Base-by-base conservation (phyloP, 1,140 invertebrate species). In the Acromyrmex charruanus region DNA sequence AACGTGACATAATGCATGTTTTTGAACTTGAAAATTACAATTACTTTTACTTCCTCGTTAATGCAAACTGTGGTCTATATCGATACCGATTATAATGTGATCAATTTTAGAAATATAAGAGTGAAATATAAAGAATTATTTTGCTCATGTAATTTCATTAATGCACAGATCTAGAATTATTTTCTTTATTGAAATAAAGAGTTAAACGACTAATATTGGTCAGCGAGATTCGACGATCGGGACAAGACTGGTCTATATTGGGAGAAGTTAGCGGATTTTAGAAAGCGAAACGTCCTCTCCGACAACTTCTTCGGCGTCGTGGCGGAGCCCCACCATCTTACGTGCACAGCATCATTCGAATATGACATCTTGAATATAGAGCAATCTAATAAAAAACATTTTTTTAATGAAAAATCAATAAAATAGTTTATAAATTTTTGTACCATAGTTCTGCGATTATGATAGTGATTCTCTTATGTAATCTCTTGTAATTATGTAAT, bases 191-290 rank as follows among this genome's bases (percentile, higher is more conserved):
- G 9, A 55, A 1, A 28, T 58, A 59, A 39, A 35, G 4, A 2
- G 12, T 21, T 21, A 21, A 21, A 21, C 21, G 5, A 39, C 35
- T 69, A 69, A 69, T 28, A 74, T 61, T 63, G 88, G 68, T 65
- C 59, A 68, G 66, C 12, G 49, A 88, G 75, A 86, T 65, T 51
- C 81, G 88, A 87, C 89, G 92, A 91, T 35, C 77, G 86, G 75
- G 85, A 88, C 74, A 87, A 89, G 77, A 94, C 93, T 93, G 90
- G 58, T 55, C 16, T 25, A 75, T 75, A 65, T 35, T 51, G 25
- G 7, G 63, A 88, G 84, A 74, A 91, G 81, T 71, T 58, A 88
- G 74, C 61, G 75, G 89, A 92, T 21, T 89, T 90, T 84, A 91
- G 86, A 93, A 93, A 93, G 89, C 58, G 31, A 90, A 21, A 35